These are phyloP conservation scores for Phenganax marumi DNA, from an alignment of 92 coral and sea anemone genomes.

Conservation along the genomic window DNA sequence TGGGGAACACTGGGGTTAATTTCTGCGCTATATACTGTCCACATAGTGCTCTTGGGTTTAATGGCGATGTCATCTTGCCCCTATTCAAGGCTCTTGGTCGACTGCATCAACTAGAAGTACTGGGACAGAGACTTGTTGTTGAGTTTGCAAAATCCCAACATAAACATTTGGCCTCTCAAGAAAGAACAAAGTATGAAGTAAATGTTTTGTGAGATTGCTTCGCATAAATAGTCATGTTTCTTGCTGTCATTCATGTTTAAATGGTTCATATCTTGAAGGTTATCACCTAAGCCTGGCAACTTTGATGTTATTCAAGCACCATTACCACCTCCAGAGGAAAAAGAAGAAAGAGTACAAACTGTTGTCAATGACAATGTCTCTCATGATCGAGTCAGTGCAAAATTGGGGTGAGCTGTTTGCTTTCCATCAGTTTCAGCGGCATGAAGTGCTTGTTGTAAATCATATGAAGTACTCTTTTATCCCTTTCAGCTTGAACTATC, in stretches of 20 bases:
- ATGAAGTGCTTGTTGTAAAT: not conserved
- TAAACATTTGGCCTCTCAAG: constrained; percentile 73
- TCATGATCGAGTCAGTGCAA: constrained; percentile 55
- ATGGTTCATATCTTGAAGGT: constrained; percentile 41
- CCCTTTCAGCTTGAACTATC: constrained; percentile 67
- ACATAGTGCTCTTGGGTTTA: no score
- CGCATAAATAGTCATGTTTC: no score
- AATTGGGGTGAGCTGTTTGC: constrained; percentile 67
- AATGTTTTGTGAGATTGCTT: no score
- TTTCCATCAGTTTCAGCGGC: not conserved
- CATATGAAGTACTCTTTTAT: not conserved
- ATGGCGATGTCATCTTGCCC: no score
- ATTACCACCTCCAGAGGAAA: constrained; percentile 41
- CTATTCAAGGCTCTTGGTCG: constrained; percentile 64
- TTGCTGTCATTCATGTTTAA: not conserved
- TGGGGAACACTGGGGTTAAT: no score
- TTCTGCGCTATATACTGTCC: no score
- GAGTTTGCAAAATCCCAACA: constrained; percentile 80
- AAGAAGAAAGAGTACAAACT: constrained; percentile 33
- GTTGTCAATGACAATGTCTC: constrained; percentile 36
- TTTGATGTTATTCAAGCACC: not conserved
- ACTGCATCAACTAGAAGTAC: constrained; percentile 83
- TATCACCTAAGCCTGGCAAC: constrained; percentile 51
- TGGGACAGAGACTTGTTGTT: constrained; percentile 76
- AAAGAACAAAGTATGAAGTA: constrained; percentile 67